Base-by-base conservation (phyloP, 2,888 invertebrate species). In the Ypsolopha sequella region DNA sequence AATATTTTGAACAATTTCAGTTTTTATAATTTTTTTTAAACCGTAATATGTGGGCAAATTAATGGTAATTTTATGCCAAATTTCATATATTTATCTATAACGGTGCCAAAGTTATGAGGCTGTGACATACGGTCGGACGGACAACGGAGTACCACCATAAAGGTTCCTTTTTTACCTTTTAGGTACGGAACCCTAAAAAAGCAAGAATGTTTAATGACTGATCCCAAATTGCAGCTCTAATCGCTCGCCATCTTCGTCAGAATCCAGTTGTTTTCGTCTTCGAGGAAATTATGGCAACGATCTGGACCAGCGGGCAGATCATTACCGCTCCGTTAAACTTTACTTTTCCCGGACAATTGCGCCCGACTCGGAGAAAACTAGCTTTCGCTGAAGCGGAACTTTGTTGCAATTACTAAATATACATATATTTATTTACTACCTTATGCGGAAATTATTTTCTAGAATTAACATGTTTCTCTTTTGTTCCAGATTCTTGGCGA, bases 401-500 rank as follows among this genome's bases (percentile, higher is more conserved):
- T 43, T 43, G 43, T 38, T 9, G 8, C 13, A 24, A 43, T 7
- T 43, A 43, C 13, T 8, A 43, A 24, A 14, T 14, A 43, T 10
- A 13, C 43, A 24, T 14, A 43, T 14, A 9, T 14, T 4, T 2
- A 24, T 24, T 3, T 3, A 7, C 3, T 38, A 38, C 38, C 6
- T 38, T 38, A 38, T 4, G 2, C 24, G n/a, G n/a, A 24, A 24
- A 24, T 24, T 24, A 3, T 3, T 24, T 24, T 24, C 24, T 24
- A 4, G 4, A 24, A 24, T 24, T 24, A 4, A 24, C 24, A 4
- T 24, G 24, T 24, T 46, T 53, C 54, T 62, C 64, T 65, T 57
- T 62, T 58, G 87, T 90, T 92, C 13, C 92, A 97, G 97, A 88
- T 97, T 97, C 75, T 89, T 97, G 61, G 97, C 97, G 46, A 98